Conservation (phyloP, 1,140 invertebrate species). For the Bombus soroeensis region DNA sequence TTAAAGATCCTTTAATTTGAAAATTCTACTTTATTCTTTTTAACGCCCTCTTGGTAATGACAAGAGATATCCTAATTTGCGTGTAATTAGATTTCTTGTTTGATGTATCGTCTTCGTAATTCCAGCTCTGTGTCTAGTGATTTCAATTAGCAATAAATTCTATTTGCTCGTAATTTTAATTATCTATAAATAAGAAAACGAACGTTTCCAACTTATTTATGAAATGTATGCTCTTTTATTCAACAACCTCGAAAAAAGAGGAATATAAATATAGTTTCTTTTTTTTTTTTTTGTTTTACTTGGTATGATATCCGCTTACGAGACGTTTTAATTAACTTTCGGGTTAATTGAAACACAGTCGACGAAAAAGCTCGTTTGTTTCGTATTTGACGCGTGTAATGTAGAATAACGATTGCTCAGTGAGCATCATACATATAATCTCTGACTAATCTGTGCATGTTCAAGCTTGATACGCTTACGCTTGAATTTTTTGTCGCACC, state of each 20-base stretch:
- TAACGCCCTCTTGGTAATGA: not conserved
- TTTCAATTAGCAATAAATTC: not conserved
- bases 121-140: not conserved
- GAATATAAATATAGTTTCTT: not conserved
- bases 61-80: not conserved
- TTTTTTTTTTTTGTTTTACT: not conserved
- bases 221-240: not conserved
- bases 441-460: constrained; percentile 8
- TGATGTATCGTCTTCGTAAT: constrained; percentile 16
- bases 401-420: not conserved
- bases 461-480: not conserved
- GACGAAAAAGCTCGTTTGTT: not conserved
- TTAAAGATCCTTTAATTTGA: not conserved
- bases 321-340: constrained; percentile 13
- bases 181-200: not conserved
- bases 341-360: not conserved
- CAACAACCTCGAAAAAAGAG: not conserved
- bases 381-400: not conserved
- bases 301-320: not conserved
- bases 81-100: constrained; percentile 25
- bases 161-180: not conserved
- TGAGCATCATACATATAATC: not conserved
- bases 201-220: not conserved
- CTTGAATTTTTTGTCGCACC: not conserved
- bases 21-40: not conserved